Conservation (phyloP, 2,113 vertebrate species). For the Scatophagus argus region DNA sequence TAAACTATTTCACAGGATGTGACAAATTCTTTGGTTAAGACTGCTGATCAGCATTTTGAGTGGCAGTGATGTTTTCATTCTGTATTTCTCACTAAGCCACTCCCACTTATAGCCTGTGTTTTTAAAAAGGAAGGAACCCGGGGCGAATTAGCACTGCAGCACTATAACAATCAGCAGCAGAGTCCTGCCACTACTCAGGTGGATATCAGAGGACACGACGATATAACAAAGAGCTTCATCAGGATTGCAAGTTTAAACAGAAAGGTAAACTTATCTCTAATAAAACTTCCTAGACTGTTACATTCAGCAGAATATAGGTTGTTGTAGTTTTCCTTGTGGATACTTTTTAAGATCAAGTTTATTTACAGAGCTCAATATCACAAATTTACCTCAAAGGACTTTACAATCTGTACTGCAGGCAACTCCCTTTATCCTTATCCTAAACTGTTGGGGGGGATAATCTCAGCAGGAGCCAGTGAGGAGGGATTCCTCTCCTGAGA, state of each 20-base stretch:
- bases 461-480: no score
- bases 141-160: conserved; percentile 14
- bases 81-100: conserved; percentile 12
- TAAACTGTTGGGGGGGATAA: no score
- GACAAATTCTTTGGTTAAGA: conserved; percentile 38
- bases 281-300: background rate
- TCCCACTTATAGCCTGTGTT: conserved; percentile 45
- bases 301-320: background rate
- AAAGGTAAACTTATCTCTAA: conserved; percentile 55
- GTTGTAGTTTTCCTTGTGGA: background rate
- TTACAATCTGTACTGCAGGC: background rate
- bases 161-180: background rate
- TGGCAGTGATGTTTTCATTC: conserved; percentile 13
- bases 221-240: conserved; percentile 20
- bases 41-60: background rate
- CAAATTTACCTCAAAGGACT: background rate
- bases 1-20: conserved; percentile 61
- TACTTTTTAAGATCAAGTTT: background rate
- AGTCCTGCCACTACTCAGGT: conserved; percentile 13
- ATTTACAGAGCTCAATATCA: background rate
- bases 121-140: conserved; percentile 40
- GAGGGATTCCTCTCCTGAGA: background rate
- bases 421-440: background rate
- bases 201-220: background rate
- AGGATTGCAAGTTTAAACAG: conserved; percentile 14